Evolutionary conservation across 2,797 vertebrate genomes (phyloP), one percentile per base, ranked within the genome.

Genomic region (Gobio occitaniae): DNA sequence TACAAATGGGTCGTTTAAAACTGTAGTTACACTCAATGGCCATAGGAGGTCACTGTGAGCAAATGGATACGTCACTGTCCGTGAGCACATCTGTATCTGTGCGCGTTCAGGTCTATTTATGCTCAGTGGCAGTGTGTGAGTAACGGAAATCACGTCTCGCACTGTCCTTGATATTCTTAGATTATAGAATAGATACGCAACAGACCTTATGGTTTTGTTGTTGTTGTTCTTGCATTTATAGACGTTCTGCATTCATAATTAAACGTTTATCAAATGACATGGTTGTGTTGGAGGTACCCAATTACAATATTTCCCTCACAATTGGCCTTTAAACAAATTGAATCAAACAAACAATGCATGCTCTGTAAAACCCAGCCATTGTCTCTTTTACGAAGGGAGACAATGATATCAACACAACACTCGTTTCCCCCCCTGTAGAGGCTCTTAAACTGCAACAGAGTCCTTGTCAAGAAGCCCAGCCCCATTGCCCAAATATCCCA

Each of bases 61-160:
- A 90, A 88, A 92, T 89, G 87, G 89, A 90, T 82, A 83, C 77
- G 92, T 94, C 92, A 92, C 87, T 86, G 89, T 74, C 76, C 25
- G 79, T 71, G 56, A 85, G 69, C 94, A 94, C 94, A 95, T 94
- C 94, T 95, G 94, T 93, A 92, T 94, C 93, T 89, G 91, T 90
- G 91, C 90, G 92, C 85, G 89, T 90, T 91, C 15, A 50, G 54
- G 11, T 72, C 52, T 59, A 36, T 63, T 25, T 19, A 32, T 66
- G 29, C 41, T 66, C 29, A 19, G 47, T 75, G 68, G 36, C 32
- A 17, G 56, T 38, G 56, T 38, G 52, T 52, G 89, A 93, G 91
- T 90, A 54, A 85, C 87, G 38, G 75, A 71, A 83, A 90, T 80
- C 84, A 89, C 89, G 80, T 88, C 80, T 70, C 65, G 9, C 21